These are phyloP conservation scores for Sebastes diaconus DNA, from an alignment of 2,797 vertebrate species.

Conservation along the genomic window DNA sequence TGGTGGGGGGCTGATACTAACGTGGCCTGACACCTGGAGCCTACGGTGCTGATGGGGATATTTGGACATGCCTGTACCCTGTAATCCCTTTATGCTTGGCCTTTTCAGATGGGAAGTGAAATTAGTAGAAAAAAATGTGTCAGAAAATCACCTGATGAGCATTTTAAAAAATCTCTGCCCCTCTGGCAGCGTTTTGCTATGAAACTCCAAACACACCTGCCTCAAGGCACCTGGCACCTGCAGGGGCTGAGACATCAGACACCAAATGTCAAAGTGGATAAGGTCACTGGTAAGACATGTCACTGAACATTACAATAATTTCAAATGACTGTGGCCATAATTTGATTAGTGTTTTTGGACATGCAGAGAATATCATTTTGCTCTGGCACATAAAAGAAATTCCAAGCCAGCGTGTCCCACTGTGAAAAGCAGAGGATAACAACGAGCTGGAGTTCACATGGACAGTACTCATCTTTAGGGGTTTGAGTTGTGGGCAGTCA, in stretches of 20 bases:
- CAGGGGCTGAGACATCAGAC: constrained; percentile 14
- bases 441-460: constrained; percentile 5
- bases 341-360: constrained; percentile 8
- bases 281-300: constrained; percentile 15
- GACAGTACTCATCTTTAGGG: constrained; percentile 30
- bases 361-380: constrained; percentile 7
- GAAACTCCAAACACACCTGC: constrained; percentile 53
- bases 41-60: constrained; percentile 62
- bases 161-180: constrained; percentile 33
- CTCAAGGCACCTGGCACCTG: constrained; percentile 33
- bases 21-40: constrained; percentile 64
- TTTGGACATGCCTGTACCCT: constrained; percentile 69
- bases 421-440: constrained; percentile 16
- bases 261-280: constrained; percentile 33
- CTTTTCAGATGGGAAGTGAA: constrained; percentile 55
- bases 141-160: constrained; percentile 38
- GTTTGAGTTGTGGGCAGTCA: constrained; percentile 35
- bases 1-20: constrained; percentile 64
- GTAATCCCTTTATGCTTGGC: constrained; percentile 59
- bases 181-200: constrained; percentile 35
- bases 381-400: constrained; percentile 24
- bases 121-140: constrained; percentile 44
- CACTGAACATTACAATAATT: constrained; percentile 8
- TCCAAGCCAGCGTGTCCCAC: constrained; percentile 2
- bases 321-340: constrained; percentile 11